Evolutionary conservation across 2,797 vertebrate genomes (phyloP).

Genomic region (Chelon labrosus): DNA sequence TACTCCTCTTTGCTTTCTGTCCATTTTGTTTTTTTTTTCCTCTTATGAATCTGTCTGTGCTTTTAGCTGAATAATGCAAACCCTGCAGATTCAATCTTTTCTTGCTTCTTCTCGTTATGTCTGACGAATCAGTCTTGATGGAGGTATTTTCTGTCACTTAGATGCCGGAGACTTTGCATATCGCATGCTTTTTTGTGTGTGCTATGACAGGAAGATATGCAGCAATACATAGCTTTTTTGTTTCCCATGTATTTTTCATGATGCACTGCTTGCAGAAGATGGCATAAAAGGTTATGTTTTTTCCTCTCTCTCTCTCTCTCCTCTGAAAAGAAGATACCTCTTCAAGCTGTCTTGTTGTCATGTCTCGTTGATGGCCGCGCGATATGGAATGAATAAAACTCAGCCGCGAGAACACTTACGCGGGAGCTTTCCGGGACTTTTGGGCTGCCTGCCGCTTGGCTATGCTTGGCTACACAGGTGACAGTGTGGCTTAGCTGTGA

Average conservation of each 20-base stretch:
- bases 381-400: slow-evolving; percentile 61
- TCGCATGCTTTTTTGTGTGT: too few species aligned
- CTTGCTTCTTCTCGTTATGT: slow-evolving; percentile 2
- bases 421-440: slow-evolving; percentile 19
- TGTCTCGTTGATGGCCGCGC: slow-evolving; percentile 52
- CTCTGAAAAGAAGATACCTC: slow-evolving; percentile 29
- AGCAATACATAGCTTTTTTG: slow-evolving; percentile 38
- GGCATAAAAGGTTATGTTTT: slow-evolving; percentile 50
- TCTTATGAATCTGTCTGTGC: slow-evolving; percentile 9
- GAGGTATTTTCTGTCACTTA: slow-evolving; percentile 50
- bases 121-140: slow-evolving; percentile 47
- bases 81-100: slow-evolving; percentile 24
- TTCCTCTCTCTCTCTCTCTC: slow-evolving; percentile 2
- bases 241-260: slow-evolving; percentile 69
- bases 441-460: slow-evolving; percentile 36
- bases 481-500: slow-evolving; percentile 60
- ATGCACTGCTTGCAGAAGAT: slow-evolving; percentile 46
- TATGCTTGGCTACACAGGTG: slow-evolving; percentile 71
- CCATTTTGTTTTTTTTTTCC: slow-evolving; percentile 1
- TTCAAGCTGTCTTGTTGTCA: slow-evolving; percentile 57
- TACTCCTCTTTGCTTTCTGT: slow-evolving; percentile 3
- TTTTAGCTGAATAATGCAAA: slow-evolving; percentile 40
- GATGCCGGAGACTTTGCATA: slow-evolving; percentile 24
- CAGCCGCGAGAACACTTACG: slow-evolving; percentile 16
- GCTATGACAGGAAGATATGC: slow-evolving; percentile 35